phyloP scores from a whole-genome alignment of 2,113 vertebrate genomes.

The Jaculus jaculus region DNA sequence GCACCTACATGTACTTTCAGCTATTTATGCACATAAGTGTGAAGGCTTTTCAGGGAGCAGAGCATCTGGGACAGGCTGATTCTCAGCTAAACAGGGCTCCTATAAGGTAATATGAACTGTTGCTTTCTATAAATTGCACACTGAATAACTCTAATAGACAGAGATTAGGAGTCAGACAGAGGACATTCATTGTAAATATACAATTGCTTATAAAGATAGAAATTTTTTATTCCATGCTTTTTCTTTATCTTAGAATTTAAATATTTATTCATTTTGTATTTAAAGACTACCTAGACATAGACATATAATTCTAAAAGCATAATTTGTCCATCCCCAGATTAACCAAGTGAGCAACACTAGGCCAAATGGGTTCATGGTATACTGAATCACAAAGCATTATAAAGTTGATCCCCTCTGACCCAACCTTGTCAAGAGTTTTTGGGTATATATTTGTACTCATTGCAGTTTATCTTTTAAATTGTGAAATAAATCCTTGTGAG shows the following conservation, averaged over 20 bases:
- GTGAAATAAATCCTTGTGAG: not conserved
- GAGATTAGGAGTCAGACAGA: conserved; percentile 25
- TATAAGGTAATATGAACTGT: conserved; percentile 37
- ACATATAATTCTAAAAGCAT: conserved; percentile 37
- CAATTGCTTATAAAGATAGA: conserved; percentile 29
- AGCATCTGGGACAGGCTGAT: conserved; percentile 41
- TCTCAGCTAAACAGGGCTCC: conserved; percentile 25
- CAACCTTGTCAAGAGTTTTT: not conserved
- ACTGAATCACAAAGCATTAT: conserved; percentile 22
- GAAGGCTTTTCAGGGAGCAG: conserved; percentile 62
- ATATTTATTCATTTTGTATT: conserved; percentile 63
- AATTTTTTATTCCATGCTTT: not conserved
- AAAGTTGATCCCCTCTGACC: not conserved
- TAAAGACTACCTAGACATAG: conserved; percentile 24
- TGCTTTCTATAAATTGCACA: conserved; percentile 35
- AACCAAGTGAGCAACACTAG: conserved; percentile 27
- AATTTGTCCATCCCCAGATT: conserved; percentile 48
- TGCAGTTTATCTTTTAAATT: conserved; percentile 20
- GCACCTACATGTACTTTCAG: not conserved
- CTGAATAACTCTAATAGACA: conserved; percentile 43
- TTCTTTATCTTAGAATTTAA: conserved; percentile 56
- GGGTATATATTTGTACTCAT: conserved; percentile 23
- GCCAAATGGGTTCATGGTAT: conserved; percentile 44
- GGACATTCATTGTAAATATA: conserved; percentile 71
- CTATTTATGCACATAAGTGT: conserved; percentile 46